phyloP scores from a whole-genome alignment of 1,140 invertebrate genomes.

The Hypothenemus hampei region DNA sequence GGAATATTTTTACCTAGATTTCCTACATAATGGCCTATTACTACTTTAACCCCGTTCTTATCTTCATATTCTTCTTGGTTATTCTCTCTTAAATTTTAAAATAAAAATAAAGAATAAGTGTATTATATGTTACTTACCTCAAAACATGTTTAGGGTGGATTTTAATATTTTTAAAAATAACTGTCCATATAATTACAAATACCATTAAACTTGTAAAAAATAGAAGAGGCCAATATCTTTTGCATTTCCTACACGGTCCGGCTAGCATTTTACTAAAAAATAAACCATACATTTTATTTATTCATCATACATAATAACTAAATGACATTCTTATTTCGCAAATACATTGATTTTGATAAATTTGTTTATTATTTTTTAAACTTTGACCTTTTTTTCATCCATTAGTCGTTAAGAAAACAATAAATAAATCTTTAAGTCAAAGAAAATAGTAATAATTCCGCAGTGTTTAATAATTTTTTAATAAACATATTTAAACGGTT shows the following conservation, averaged over 20 bases:
- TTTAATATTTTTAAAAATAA: constrained; percentile 22
- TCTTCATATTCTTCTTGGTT: constrained; percentile 67
- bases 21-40: constrained; percentile 80
- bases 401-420: too few relatives aligned
- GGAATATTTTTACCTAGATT: constrained; percentile 36
- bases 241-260: constrained; percentile 37
- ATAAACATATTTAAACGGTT: too few relatives aligned
- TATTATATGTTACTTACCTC: constrained; percentile 26
- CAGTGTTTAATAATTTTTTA: too few relatives aligned
- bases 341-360: too few relatives aligned
- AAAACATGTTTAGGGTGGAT: constrained; percentile 37
- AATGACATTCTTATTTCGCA: too few relatives aligned
- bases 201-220: constrained; percentile 30
- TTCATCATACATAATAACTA: too few relatives aligned
- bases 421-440: too few relatives aligned
- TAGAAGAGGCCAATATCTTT: constrained; percentile 32
- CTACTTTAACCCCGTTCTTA: constrained; percentile 66
- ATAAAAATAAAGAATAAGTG: background rate
- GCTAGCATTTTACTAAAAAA: constrained; percentile 34
- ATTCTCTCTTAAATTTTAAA: constrained; percentile 32
- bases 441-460: too few relatives aligned
- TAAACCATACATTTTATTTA: background rate
- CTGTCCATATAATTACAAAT: constrained; percentile 31
- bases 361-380: too few relatives aligned
- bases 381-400: too few relatives aligned